Evolutionary conservation across 1,140 invertebrate genomes (phyloP), one percentile per base, ranked within the genome.

Genomic region (Rhyzopertha dominica): DNA sequence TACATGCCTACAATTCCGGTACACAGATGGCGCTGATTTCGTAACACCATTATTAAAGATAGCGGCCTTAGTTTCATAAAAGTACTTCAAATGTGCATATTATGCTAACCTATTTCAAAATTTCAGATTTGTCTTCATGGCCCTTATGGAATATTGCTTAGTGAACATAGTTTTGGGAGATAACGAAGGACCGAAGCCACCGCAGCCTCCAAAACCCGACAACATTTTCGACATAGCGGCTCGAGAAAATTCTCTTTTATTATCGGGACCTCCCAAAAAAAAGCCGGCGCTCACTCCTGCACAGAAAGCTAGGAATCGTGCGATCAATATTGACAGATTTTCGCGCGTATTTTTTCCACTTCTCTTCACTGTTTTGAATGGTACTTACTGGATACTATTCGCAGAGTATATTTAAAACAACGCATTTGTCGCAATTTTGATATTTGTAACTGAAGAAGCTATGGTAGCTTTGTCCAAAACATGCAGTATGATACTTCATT

Each of bases 91-190:
- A n/a, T n/a, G n/a, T n/a, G n/a, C n/a, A n/a, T n/a, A n/a, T n/a
- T n/a, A n/a, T n/a, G n/a, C n/a, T n/a, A n/a, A n/a, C n/a, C n/a
- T n/a, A n/a, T n/a, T n/a, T n/a, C n/a, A n/a, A n/a, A n/a, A n/a
- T 49, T 68, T 23, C 59, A 82, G 79, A 22, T 90, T 94, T 69
- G 90, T 94, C 57, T 94, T 94, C 63, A 85, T 92, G 81, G 90
- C 90, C 3, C 66, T 94, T 23, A 93, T 94, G 90, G 90, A 94
- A 65, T 94, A 93, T 64, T 92, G 89, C 57, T 67, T 94, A 48
- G 88, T 94, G 1, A 93, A 93, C 58, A 90, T 93, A 31, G 85
- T 93, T 0, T 73, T 93, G 2, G 85, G 85, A 1, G 84, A 88
- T 54, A 78, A 77, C 5, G 81, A 82, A 46, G 69, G 70, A 0